A percentile compares a stretch with the other conserved stretches of the same genome.
Conservation (phyloP, 2,113 vertebrate species). For the Myodes glareolus region DNA sequence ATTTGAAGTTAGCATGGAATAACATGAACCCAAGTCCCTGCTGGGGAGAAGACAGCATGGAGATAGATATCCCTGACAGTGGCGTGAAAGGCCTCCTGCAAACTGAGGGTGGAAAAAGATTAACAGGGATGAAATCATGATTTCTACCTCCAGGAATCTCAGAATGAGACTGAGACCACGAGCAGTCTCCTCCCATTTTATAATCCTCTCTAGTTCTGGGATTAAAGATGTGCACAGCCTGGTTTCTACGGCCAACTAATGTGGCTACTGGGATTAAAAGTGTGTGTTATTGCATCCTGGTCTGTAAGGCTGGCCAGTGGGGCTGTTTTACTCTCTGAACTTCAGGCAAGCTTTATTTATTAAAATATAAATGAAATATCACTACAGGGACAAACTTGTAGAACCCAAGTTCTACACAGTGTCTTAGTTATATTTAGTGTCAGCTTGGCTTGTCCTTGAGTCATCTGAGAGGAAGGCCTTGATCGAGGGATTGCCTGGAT, state of each 20-base stretch:
- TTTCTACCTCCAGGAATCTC: too few relatives aligned
- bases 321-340: too few relatives aligned
- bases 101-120: neutral
- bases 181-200: too few relatives aligned
- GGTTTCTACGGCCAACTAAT: too few relatives aligned
- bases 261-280: too few relatives aligned
- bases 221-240: too few relatives aligned
- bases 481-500: neutral
- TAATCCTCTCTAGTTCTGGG: too few relatives aligned
- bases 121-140: neutral
- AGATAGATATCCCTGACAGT: neutral
- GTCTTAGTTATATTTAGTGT: neutral
- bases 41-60: neutral
- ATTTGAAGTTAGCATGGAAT: neutral
- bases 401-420: neutral
- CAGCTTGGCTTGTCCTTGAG: neutral
- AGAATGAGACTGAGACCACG: too few relatives aligned
- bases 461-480: neutral
- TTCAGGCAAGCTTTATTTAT: too few relatives aligned
- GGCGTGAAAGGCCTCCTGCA: neutral
- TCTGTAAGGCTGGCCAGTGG: too few relatives aligned
- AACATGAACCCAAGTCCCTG: neutral
- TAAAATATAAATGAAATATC: too few relatives aligned
- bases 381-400: neutral
- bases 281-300: too few relatives aligned